Conservation (phyloP, 2,113 vertebrate genomes). For the Myocastor coypus region DNA sequence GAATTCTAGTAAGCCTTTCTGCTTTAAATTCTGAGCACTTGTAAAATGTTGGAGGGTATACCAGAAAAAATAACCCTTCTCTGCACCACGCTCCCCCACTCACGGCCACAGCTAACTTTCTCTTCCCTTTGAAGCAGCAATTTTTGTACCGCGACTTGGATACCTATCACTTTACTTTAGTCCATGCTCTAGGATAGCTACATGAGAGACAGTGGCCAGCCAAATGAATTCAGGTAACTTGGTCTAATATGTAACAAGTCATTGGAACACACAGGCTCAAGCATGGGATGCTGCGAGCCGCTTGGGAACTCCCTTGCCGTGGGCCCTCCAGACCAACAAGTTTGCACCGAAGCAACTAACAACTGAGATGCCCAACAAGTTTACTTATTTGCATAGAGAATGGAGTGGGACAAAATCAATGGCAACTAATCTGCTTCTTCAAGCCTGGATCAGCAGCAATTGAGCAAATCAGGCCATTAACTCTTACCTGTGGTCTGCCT, state of each 20-base stretch:
- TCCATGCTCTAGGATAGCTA: not conserved
- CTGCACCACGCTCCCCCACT: no score
- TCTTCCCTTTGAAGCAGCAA: not conserved
- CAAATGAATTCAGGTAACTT: not conserved
- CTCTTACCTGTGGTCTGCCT: conserved; percentile 88
- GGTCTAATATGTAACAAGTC: not conserved
- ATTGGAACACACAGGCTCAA: not conserved
- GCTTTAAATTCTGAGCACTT: not conserved
- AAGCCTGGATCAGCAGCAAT: not conserved
- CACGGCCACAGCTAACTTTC: not conserved
- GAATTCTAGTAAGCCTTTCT: not conserved
- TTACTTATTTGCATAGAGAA: conserved; percentile 49
- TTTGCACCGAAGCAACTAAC: not conserved
- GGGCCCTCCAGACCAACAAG: not conserved
- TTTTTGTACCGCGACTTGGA: not conserved
- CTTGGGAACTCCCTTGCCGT: not conserved
- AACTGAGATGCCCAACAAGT: conserved; percentile 30
- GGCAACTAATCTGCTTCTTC: conserved; percentile 22
- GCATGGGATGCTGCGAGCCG: not conserved
- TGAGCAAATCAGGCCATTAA: conserved; percentile 7
- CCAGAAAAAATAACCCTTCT: not conserved
- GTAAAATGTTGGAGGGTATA: not conserved
- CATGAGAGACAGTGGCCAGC: not conserved
- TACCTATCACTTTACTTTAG: not conserved
- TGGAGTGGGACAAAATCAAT: not conserved